Conservation (phyloP, 1,140 invertebrate genomes). For the Piezodorus guildinii region DNA sequence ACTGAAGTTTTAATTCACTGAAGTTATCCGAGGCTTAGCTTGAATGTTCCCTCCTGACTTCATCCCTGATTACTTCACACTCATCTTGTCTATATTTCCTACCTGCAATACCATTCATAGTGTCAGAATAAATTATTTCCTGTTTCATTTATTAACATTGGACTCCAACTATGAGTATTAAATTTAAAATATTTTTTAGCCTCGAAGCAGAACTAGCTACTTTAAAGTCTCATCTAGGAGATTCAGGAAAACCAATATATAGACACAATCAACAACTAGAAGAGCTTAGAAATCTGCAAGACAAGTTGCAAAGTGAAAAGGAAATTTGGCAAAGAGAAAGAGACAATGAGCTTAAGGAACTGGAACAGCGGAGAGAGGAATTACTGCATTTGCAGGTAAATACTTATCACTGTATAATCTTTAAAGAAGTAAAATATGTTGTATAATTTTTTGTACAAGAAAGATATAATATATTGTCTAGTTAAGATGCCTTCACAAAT, state of each 20-base stretch:
- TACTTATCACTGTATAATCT: neutral
- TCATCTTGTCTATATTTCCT: too few species aligned
- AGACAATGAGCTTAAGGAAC: slow-evolving; percentile 48
- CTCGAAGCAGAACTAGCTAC: slow-evolving; percentile 52
- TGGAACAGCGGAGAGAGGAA: slow-evolving; percentile 51
- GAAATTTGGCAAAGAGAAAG: slow-evolving; percentile 55
- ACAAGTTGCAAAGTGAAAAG: slow-evolving; percentile 66
- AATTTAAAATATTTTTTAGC: slow-evolving; percentile 25
- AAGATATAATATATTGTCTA: too few species aligned
- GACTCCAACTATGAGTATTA: too few species aligned
- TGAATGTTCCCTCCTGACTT: too few species aligned
- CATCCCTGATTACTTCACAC: too few species aligned
- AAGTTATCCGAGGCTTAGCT: too few species aligned
- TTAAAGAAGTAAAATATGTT: neutral
- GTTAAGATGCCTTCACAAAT: too few species aligned
- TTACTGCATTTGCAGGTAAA: slow-evolving; percentile 42
- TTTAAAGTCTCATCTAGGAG: slow-evolving; percentile 35
- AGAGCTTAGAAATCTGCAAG: slow-evolving; percentile 58
- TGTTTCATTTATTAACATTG: too few species aligned
- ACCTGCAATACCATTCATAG: too few species aligned
- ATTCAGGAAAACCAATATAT: slow-evolving; percentile 42
- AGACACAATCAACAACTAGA: slow-evolving; percentile 60
- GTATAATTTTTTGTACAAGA: too few species aligned
- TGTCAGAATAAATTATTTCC: too few species aligned
- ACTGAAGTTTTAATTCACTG: too few species aligned